Evolutionary conservation across 2,888 invertebrate genomes (phyloP), one percentile per base, ranked within the genome.

Genomic region (Callyntrura guangdongensis): DNA sequence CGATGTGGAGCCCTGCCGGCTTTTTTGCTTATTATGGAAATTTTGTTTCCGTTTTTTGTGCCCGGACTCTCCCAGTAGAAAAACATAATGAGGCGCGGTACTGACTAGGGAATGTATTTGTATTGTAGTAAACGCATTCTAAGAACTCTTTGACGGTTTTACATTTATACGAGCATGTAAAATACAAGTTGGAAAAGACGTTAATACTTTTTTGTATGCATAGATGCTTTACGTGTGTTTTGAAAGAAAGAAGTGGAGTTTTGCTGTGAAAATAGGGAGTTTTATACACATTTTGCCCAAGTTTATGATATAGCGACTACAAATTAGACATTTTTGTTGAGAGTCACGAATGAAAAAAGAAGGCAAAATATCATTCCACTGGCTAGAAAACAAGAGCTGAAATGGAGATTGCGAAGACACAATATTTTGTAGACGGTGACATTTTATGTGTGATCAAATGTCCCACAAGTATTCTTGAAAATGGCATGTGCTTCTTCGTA

Each of bases 241-340:
- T 36, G 2, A 36, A 36, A 36, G 36, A 6, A 36, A 36, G 36
- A 2, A 36, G 69, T 8, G 36, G 69, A n/a, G 36, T 36, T 27
- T 36, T n/a, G 45, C 36, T 22, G 67, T 22, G 8, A 20, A n/a
- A 61, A 61, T 12, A 14, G 56, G 11, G 9, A 22, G 64, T n/a
- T 22, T 64, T 8, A 3, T 67, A 27, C 12, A 14, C 17, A 36
- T 69, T 36, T 69, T 36, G n/a, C 36, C 6, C 36, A 36, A n/a
- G 36, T 47, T 72, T 45, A 47, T 74, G 36, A 36, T 86, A 64
- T 86, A 64, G 53, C 79, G 86, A 79, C 53, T 79, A 86, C 86
- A 86, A 86, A 86, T 79, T 86, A 86, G 47, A 86, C 27, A 53
- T 8, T 79, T 79, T 53, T 49, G 86, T 64, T 86, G 86, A 86